Evolutionary conservation across 1,140 invertebrate species (phyloP).

Genomic region (Leptinotarsa undecemlineata): DNA sequence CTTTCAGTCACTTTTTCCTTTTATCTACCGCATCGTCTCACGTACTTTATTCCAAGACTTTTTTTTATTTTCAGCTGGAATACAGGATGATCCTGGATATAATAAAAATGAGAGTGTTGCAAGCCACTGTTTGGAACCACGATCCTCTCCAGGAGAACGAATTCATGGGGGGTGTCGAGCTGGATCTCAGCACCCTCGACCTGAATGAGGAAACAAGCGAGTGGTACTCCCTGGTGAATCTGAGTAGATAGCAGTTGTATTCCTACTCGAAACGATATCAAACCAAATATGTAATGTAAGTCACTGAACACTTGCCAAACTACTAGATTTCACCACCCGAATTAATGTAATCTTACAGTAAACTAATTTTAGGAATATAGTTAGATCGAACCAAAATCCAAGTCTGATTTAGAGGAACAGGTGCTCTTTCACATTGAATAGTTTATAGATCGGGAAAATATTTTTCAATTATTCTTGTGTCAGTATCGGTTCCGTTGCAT

Average conservation of each 20-base stretch:
- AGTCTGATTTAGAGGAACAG: slow-evolving; percentile 13
- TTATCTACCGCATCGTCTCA: too few relatives aligned
- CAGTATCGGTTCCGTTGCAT: not conserved
- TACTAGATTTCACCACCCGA: not conserved
- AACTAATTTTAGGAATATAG: not conserved
- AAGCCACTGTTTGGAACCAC: slow-evolving; percentile 94
- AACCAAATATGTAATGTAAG: slow-evolving; percentile 1
- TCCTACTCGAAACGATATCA: not conserved
- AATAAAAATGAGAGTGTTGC: slow-evolving; percentile 73
- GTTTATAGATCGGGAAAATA: not conserved
- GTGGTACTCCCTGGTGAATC: slow-evolving; percentile 75
- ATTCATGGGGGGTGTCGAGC: slow-evolving; percentile 86
- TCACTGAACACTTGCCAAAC: not conserved
- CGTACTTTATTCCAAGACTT: too few relatives aligned
- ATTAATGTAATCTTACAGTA: not conserved
- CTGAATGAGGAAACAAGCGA: slow-evolving; percentile 76
- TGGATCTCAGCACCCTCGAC: slow-evolving; percentile 73
- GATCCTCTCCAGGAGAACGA: slow-evolving; percentile 95
- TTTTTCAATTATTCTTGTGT: not conserved
- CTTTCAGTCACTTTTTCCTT: too few relatives aligned
- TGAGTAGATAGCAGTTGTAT: slow-evolving; percentile 51
- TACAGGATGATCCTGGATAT: slow-evolving; percentile 85
- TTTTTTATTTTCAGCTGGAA: slow-evolving; percentile 68
- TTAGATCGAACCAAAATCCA: not conserved
- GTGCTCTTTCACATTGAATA: slow-evolving; percentile 4